Base-by-base conservation (phyloP, 2,888 invertebrate species). In the Agrochola circellaris region DNA sequence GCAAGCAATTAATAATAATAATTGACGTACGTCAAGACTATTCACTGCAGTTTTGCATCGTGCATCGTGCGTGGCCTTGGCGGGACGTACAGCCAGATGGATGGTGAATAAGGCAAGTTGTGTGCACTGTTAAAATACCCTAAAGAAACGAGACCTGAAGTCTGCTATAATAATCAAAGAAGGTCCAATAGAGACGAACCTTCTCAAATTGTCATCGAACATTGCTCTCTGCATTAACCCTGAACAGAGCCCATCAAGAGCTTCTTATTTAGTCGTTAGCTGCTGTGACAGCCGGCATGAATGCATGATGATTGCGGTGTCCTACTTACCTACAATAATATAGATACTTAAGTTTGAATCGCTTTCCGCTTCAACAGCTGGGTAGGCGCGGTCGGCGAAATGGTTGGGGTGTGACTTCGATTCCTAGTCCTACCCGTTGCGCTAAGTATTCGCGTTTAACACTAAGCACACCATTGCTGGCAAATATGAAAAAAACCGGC, bases 241-340 rank as follows among this genome's bases (percentile, higher is more conserved):
- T 60, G 20, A 26, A n/a, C 42, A 45, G 5, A 23, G 11, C 8
- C 38, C 42, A 75, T 30, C 15, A 8, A 30, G 23, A 75, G 38
- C n/a, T 64, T 76, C 56, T 77, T 58, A 76, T 64, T 38, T 45
- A 20, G 23, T 77, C 56, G 48, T 76, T 48, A 61, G 20, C 1
- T 6, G 17, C 9, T 51, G 75, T 26, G 23, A 51, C 48, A 58
- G 48, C 5, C 60, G 23, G 38, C 23, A 45, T 20, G 15, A 45
- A 76, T 54, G 45, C 34, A 34, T 45, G n/a, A 38, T 9, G 34
- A 38, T 64, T 17, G 26, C 11, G 23, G 2, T 45, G 20, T 34
- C 20, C 30, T 45, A 30, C 13, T 26, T 26, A 56, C 13, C 56
- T 54, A 26, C 58, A 26, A 2, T 13, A 6, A 15, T 15, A 45